phyloP scores from a whole-genome alignment of 2,888 invertebrate species.

The Aporophyla nigra region DNA sequence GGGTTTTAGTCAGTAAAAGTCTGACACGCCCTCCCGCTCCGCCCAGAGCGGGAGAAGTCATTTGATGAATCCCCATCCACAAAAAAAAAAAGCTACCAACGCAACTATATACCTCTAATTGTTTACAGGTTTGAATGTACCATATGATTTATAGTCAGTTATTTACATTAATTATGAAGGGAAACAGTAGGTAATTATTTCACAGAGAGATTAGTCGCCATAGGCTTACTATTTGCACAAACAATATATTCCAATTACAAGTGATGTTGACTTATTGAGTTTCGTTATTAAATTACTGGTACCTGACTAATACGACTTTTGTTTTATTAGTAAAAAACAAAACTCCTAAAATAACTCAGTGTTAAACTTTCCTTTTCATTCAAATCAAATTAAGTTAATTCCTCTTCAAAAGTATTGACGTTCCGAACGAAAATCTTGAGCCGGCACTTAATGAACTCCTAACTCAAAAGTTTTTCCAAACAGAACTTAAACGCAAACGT shows the following conservation, averaged over 20 bases:
- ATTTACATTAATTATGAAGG: slow-evolving; percentile 1
- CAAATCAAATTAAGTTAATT: slow-evolving; percentile 50
- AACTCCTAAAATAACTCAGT: slow-evolving; percentile 21
- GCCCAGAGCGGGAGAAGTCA: too few species aligned
- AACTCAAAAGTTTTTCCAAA: slow-evolving; percentile 57
- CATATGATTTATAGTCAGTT: background rate
- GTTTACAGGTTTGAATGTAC: background rate
- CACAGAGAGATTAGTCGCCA: background rate
- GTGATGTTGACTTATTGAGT: background rate
- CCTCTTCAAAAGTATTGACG: slow-evolving; percentile 50
- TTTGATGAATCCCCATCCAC: too few species aligned
- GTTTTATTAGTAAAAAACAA: background rate
- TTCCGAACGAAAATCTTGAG: slow-evolving; percentile 38
- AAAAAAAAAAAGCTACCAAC: too few species aligned
- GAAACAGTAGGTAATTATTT: background rate
- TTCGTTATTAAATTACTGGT: background rate
- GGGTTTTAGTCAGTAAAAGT: too few species aligned
- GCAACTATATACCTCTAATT: background rate
- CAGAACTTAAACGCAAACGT: slow-evolving; percentile 57
- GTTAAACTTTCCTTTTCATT: slow-evolving; percentile 46
- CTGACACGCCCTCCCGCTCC: too few species aligned
- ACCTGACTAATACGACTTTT: background rate
- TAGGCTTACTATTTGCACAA: slow-evolving; percentile 3
- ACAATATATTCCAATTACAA: background rate
- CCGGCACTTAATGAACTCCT: slow-evolving; percentile 63